Base-by-base conservation (phyloP, 2,888 invertebrate species). In the Clepsis dumicolana region DNA sequence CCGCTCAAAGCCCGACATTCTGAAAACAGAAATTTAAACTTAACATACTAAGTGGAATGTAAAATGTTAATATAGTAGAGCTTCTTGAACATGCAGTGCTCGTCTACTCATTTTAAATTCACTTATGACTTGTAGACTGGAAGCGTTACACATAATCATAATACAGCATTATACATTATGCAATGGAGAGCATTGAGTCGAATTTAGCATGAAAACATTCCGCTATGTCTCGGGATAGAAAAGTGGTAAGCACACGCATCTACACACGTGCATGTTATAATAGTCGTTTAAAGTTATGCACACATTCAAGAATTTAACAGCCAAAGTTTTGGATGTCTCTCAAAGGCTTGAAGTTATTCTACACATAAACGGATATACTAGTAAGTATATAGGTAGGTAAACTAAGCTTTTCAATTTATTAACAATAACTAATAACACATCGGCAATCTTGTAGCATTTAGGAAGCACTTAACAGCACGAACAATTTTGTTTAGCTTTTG, bases 1-100 rank as follows among this genome's bases (percentile, higher is more conserved):
- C 50, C 56, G 25, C 24, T 63, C 12, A 56, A 56, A 50, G 62
- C 62, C 21, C 35, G 38, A 24, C 62, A 63, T 38, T 50, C 67
- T 67, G 67, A 8, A 67, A 67, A 56, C 16, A 63, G 35, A 67
- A 29, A 66, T 38, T 44, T 8, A 24, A 56, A 32, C n/a, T 56
- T 14, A 48, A 48, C 48, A 21, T 10, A 21, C 48, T 21, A 48
- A 48, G 48, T 21, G 21, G 48, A 21, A 12, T 12, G 21, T 12
- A 12, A 21, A 48, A 21, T 48, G 21, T 48, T 21, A 21, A 48
- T 21, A 21, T 21, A 21, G 18, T 10, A 7, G 12, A 21, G 48
- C 21, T 21, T 21, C 12, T 8, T 21, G 48, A 7, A 44, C 18
- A 44, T 44, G 7, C 48, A 44, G 16, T 18, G 48, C 12, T 48